A percentile compares a stretch with the other conserved stretches of the same genome.
These are phyloP conservation scores for Oreochromis grahami DNA, from an alignment of 2,797 vertebrate genomes.

Conservation along the genomic window DNA sequence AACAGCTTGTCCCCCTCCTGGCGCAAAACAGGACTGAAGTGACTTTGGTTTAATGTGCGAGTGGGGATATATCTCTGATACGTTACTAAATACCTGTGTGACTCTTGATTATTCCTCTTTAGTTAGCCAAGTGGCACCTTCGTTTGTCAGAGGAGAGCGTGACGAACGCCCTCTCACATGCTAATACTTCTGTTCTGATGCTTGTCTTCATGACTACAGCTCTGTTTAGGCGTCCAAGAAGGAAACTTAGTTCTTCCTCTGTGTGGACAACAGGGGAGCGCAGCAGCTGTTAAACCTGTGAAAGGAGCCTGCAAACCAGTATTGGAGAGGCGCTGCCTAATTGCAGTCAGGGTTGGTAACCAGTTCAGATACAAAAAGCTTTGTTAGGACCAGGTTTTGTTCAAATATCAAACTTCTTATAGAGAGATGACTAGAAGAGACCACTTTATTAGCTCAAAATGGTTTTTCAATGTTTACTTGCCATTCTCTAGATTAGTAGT, in stretches of 20 bases:
- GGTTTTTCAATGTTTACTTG: slow-evolving; percentile 69
- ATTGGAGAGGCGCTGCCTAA: slow-evolving; percentile 13
- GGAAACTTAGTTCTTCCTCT: slow-evolving; percentile 31
- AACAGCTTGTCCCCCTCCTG: slow-evolving; percentile 1
- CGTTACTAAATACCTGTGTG: slow-evolving; percentile 58
- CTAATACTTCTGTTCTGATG: slow-evolving; percentile 37
- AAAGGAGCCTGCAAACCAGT: slow-evolving; percentile 1
- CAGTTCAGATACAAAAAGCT: slow-evolving; percentile 28
- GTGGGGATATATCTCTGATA: slow-evolving; percentile 28
- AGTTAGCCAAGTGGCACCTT: slow-evolving; percentile 28
- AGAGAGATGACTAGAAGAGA: slow-evolving; percentile 45
- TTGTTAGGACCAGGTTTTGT: slow-evolving; percentile 48
- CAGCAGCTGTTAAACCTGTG: slow-evolving; percentile 5
- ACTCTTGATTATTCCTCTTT: slow-evolving; percentile 49
- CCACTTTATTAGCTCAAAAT: slow-evolving; percentile 57
- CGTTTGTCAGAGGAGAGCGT: slow-evolving; percentile 26
- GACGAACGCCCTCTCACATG: slow-evolving; percentile 31
- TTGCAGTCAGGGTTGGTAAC: slow-evolving; percentile 12
- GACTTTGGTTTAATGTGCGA: slow-evolving; percentile 28
- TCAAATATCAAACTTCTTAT: slow-evolving; percentile 36
- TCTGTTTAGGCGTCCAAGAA: slow-evolving; percentile 12
- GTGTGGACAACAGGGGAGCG: background rate
- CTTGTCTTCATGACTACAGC: slow-evolving; percentile 4
- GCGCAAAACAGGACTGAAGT: slow-evolving; percentile 2
- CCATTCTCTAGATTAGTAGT: slow-evolving; percentile 62